Percentiles rank a stretch among this genome's conserved stretches.
These are phyloP conservation scores for Panopea generosa DNA, from an alignment of 2,888 invertebrate genomes.

Conservation along the genomic window DNA sequence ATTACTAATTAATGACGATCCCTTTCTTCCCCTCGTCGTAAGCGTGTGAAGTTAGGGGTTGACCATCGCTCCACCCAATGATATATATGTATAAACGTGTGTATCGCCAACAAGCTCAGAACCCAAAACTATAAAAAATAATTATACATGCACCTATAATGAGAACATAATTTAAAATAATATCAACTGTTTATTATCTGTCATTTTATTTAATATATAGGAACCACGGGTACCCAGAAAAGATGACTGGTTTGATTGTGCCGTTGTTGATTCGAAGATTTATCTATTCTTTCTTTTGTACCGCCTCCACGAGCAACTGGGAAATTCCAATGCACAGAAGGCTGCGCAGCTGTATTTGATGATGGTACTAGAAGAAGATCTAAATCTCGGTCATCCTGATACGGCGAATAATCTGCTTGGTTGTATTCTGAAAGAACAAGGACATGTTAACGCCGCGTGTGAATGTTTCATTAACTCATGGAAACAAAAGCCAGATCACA, in stretches of 20 bases:
- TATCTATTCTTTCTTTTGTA: conserved; percentile 26
- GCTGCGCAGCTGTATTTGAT: conserved; percentile 8
- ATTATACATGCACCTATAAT: too few relatives aligned
- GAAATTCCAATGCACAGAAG: conserved; percentile 2
- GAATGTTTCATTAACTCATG: conserved; percentile 20
- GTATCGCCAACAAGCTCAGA: too few relatives aligned
- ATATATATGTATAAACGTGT: too few relatives aligned
- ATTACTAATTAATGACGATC: too few relatives aligned
- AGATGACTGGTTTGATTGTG: conserved; percentile 31
- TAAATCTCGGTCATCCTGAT: conserved; percentile 26
- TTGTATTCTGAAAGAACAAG: conserved; percentile 24
- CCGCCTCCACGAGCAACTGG: conserved; percentile 11
- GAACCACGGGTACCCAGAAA: neutral
- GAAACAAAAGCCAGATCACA: conserved; percentile 19
- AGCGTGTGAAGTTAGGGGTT: too few relatives aligned
- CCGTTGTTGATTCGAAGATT: conserved; percentile 19
- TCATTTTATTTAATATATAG: neutral
- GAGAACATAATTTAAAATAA: too few relatives aligned
- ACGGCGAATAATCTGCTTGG: conserved; percentile 23
- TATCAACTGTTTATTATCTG: too few relatives aligned
- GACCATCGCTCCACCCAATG: too few relatives aligned
- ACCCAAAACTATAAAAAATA: too few relatives aligned
- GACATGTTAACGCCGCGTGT: conserved; percentile 11
- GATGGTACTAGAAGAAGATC: conserved; percentile 5
- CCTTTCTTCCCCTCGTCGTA: too few relatives aligned